Conservation (phyloP, 2,888 invertebrate genomes). For the Steinernema hermaphroditum region DNA sequence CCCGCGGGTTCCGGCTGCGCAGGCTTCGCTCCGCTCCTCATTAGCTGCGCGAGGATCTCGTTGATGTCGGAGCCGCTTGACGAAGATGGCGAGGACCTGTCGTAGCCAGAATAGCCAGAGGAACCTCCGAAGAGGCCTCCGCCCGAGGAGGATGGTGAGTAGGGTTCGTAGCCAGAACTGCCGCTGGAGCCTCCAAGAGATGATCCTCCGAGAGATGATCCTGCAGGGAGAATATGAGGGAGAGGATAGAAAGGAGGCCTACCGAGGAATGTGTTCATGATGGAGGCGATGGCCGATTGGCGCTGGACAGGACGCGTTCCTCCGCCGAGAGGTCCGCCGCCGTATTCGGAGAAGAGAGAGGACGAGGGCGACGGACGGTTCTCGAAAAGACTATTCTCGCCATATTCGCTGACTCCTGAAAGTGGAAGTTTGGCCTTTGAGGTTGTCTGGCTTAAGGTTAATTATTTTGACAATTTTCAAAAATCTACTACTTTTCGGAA, state of each 20-base stretch:
- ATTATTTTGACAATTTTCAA: no score
- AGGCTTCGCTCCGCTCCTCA: slow-evolving; percentile 39
- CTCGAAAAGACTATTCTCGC: slow-evolving; percentile 19
- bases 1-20: slow-evolving; percentile 40
- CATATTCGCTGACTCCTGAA: slow-evolving; percentile 35
- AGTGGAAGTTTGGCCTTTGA: not conserved
- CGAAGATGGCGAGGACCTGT: slow-evolving; percentile 35
- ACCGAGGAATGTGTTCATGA: slow-evolving; percentile 45
- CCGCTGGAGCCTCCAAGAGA: not conserved
- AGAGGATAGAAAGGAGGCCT: not conserved
- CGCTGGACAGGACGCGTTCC: slow-evolving; percentile 34
- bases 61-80: slow-evolving; percentile 47
- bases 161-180: slow-evolving; percentile 33
- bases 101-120: slow-evolving; percentile 39
- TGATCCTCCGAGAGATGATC: slow-evolving; percentile 33
- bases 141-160: slow-evolving; percentile 33
- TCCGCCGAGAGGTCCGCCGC: slow-evolving; percentile 37
- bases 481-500: no score
- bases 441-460: no score
- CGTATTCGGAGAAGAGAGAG: slow-evolving; percentile 29
- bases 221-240: not conserved
- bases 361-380: not conserved
- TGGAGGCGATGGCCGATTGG: slow-evolving; percentile 41
- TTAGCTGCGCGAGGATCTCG: slow-evolving; percentile 34
- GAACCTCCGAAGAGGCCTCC: slow-evolving; percentile 38